Conservation (phyloP, 2,888 invertebrate genomes). For the Oegoconia quadripuncta region DNA sequence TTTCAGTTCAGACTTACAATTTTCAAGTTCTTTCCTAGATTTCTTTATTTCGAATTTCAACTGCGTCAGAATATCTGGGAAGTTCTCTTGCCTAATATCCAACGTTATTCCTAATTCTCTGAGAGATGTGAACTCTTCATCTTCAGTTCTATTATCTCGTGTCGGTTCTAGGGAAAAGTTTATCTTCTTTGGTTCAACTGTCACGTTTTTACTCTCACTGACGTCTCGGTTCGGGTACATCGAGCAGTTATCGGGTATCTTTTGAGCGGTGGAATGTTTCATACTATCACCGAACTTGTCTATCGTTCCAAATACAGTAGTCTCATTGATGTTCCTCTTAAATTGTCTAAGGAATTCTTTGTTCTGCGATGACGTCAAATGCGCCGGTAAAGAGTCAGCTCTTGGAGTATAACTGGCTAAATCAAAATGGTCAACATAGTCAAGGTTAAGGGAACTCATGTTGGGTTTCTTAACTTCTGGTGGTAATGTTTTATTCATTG, state of each 20-base stretch:
- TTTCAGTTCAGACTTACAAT: slow-evolving; percentile 73
- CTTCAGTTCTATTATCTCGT: slow-evolving; percentile 52
- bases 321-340: slow-evolving; percentile 69
- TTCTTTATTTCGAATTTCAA: slow-evolving; percentile 76
- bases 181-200: slow-evolving; percentile 69
- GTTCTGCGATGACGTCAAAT: slow-evolving; percentile 63
- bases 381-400: slow-evolving; percentile 62
- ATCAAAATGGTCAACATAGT: slow-evolving; percentile 53
- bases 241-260: slow-evolving; percentile 68
- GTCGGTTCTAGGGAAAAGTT: slow-evolving; percentile 62
- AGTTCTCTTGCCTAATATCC: slow-evolving; percentile 62
- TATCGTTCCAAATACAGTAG: slow-evolving; percentile 51
- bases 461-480: slow-evolving; percentile 53
- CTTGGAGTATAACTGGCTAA: slow-evolving; percentile 48
- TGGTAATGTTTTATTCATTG: slow-evolving; percentile 52
- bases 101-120: slow-evolving; percentile 74
- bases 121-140: slow-evolving; percentile 71
- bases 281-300: slow-evolving; percentile 38
- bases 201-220: slow-evolving; percentile 53
- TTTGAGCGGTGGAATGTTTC: slow-evolving; percentile 48
- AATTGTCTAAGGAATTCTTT: slow-evolving; percentile 46
- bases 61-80: slow-evolving; percentile 65
- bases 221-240: slow-evolving; percentile 70
- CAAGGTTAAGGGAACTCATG: slow-evolving; percentile 61
- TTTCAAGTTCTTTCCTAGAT: slow-evolving; percentile 74